Evolutionary conservation across 2,113 vertebrate genomes (phyloP), one percentile per base, ranked within the genome.

Genomic region (Ophthalmolycus amberensis): DNA sequence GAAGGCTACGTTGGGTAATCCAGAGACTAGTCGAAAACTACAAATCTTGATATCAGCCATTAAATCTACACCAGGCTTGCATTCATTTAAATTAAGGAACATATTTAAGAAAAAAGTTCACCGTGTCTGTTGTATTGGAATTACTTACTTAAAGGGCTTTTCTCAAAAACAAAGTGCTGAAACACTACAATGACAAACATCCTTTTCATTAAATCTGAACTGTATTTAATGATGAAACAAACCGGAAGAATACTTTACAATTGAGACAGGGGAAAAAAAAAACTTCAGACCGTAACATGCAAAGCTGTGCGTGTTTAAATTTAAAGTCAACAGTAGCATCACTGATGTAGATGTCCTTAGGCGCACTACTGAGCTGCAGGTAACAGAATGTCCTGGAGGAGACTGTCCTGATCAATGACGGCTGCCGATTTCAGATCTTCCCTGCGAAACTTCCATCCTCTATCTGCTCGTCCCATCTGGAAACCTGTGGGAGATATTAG

Each of bases 381-480:
- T 38, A 85, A 86, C 77, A 87, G 75, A 88, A 77, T 12, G 54
- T 75, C 69, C 40, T 70, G 78, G 44, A 74, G 20, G 37, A 42
- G 34, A 84, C 44, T 22, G 27, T 88, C 54, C 37, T 11, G 58
- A 29, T 79, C 5, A 44, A 22, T 16, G 25, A 27, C 9, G 5
- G 44, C 12, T 18, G 20, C 5, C 3, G 29, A 59, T 40, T 83
- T 95, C 79, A 96, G 87, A 96, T 91, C 63, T 89, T 96, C 29
- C 95, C 95, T 0, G 95, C 75, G 76, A 96, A 96, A 78, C 37
- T 93, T 81, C 95, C 95, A 4, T 70, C 84, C 38, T 95, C 93
- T n/a, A 95, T 70, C 84, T 95, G 95, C 0, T 92, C 91, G 29
- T 96, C 93, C 95, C 95, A 96, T 72, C 87, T 94, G 44, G 54